phyloP scores from a whole-genome alignment of 2,888 invertebrate species.

The Theodoxus fluviatilis region DNA sequence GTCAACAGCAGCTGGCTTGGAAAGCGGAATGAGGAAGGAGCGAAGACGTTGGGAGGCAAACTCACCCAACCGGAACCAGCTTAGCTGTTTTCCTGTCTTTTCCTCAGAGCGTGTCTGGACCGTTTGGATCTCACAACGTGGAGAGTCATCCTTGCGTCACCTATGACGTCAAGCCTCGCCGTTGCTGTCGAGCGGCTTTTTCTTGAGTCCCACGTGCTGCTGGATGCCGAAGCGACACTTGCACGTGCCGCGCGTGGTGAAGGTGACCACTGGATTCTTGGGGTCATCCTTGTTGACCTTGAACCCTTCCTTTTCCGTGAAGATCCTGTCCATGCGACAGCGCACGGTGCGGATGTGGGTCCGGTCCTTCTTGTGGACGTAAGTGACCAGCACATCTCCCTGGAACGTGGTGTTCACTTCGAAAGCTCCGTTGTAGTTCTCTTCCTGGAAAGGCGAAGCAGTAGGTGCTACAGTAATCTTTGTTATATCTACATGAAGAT shows the following conservation, averaged over 20 bases:
- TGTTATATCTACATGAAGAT: no score
- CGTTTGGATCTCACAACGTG: no score
- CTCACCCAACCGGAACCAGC: no score
- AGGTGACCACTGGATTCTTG: conserved; percentile 44
- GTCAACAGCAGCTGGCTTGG: no score
- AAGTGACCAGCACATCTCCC: conserved; percentile 58
- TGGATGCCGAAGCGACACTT: conserved; percentile 65
- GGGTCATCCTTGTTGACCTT: conserved; percentile 39
- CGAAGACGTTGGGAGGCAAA: no score
- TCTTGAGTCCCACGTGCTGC: conserved; percentile 63
- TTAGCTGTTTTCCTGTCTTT: no score
- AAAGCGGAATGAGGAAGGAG: no score
- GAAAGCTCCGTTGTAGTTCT: conserved; percentile 61
- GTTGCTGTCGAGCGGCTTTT: conserved; percentile 33
- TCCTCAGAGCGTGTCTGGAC: no score
- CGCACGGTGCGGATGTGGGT: conserved; percentile 59
- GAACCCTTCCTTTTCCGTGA: conserved; percentile 53
- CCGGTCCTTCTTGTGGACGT: conserved; percentile 61
- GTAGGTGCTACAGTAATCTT: no score
- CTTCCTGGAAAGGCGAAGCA: conserved; percentile 41
- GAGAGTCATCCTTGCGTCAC: no score
- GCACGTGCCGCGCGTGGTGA: conserved; percentile 60
- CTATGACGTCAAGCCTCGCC: no score
- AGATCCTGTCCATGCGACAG: conserved; percentile 57
- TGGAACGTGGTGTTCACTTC: conserved; percentile 57